A percentile compares a stretch with the other conserved stretches of the same genome.
Conservation (phyloP, 1,140 invertebrate genomes). For the Galleria mellonella region DNA sequence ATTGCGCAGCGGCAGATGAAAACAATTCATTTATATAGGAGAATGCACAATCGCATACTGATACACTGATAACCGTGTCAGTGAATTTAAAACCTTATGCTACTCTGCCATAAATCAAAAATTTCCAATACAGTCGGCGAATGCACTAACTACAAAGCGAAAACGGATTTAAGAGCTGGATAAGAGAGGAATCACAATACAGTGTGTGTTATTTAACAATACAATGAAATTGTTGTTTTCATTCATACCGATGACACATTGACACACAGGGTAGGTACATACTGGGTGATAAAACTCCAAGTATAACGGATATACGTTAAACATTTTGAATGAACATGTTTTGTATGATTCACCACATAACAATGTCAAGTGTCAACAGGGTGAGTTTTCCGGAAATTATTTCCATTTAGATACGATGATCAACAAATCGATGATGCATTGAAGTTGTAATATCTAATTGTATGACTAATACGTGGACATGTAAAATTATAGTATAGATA, state of each 20-base stretch:
- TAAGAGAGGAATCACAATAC: too few species aligned
- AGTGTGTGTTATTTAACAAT: slow-evolving; percentile 9
- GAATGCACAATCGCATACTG: slow-evolving; percentile 12
- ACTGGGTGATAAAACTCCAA: slow-evolving; percentile 9
- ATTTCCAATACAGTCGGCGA: too few species aligned
- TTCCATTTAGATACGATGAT: slow-evolving; percentile 28
- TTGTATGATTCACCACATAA: slow-evolving; percentile 16
- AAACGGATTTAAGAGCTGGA: too few species aligned
- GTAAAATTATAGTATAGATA: too few species aligned
- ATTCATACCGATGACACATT: slow-evolving; percentile 13
- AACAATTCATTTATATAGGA: slow-evolving; percentile 33
- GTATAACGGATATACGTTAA: slow-evolving; percentile 14
- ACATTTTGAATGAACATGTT: background rate
- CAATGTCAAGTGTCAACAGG: slow-evolving; percentile 19
- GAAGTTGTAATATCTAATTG: slow-evolving; percentile 39
- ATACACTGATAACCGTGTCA: slow-evolving; percentile 10
- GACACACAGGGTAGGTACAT: background rate
- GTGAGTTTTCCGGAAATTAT: slow-evolving; percentile 35
- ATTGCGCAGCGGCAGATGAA: slow-evolving; percentile 43
- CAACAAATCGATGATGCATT: slow-evolving; percentile 48
- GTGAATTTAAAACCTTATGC: too few species aligned
- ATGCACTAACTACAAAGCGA: too few species aligned
- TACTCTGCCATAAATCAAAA: too few species aligned
- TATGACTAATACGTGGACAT: slow-evolving; percentile 2
- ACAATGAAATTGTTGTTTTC: slow-evolving; percentile 18